Conservation (phyloP, 2,888 invertebrate genomes). For the Drosophila mettleri region DNA sequence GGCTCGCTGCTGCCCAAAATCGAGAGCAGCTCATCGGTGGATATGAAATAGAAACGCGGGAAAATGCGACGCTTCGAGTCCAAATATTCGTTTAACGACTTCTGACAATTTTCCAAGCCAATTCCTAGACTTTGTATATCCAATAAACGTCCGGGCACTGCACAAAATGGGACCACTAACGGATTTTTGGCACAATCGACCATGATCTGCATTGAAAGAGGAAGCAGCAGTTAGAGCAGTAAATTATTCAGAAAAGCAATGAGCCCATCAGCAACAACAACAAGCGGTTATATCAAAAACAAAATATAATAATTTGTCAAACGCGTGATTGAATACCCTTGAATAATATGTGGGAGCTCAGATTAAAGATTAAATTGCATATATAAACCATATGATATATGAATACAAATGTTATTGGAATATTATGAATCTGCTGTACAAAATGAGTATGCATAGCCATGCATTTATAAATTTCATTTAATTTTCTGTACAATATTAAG, state of each 20-base stretch:
- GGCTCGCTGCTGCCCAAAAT: slow-evolving; percentile 95
- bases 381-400: neutral
- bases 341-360: too few relatives aligned
- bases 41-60: slow-evolving; percentile 96
- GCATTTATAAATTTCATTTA: too few relatives aligned
- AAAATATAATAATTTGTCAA: slow-evolving; percentile 9
- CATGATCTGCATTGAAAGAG: slow-evolving; percentile 89
- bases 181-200: slow-evolving; percentile 92
- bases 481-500: neutral
- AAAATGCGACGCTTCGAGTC: slow-evolving; percentile 95
- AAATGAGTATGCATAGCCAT: neutral
- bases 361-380: neutral
- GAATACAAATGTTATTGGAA: neutral
- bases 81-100: slow-evolving; percentile 95
- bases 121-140: slow-evolving; percentile 90
- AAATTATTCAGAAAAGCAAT: slow-evolving; percentile 71
- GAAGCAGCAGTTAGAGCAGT: slow-evolving; percentile 61
- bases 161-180: slow-evolving; percentile 92
- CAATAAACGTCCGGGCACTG: slow-evolving; percentile 89
- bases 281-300: too few relatives aligned
- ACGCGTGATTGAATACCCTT: slow-evolving; percentile 27
- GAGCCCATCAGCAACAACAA: slow-evolving; percentile 48
- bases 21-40: slow-evolving; percentile 95
- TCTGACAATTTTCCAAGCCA: slow-evolving; percentile 95
- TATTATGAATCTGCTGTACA: too few relatives aligned